phyloP scores from a whole-genome alignment of 2,797 vertebrate genomes.

The Anomalospiza imberbis region DNA sequence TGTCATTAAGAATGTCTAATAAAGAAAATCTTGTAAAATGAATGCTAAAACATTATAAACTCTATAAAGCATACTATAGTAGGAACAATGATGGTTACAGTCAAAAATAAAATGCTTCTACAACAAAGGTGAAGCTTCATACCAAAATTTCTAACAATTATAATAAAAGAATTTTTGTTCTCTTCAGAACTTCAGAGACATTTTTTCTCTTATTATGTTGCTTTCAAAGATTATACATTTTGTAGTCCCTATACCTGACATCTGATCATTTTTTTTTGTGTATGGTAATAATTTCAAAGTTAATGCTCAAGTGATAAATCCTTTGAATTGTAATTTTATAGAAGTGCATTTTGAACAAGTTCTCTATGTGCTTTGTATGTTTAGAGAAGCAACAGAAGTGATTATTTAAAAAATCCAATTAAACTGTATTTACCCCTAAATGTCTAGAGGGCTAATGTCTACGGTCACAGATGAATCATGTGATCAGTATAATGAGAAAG shows the following conservation, averaged over 20 bases:
- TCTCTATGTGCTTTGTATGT: neutral
- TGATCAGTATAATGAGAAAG: neutral
- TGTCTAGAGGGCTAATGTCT: neutral
- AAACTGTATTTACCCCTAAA: neutral
- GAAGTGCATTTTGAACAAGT: neutral
- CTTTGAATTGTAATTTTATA: neutral
- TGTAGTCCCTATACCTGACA: neutral
- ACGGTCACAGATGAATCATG: accelerated
- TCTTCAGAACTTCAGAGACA: neutral
- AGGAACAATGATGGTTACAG: slow-evolving; percentile 26
- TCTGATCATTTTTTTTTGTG: neutral
- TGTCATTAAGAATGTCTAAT: neutral
- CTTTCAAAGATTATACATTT: slow-evolving; percentile 35
- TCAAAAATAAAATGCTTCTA: slow-evolving; percentile 54
- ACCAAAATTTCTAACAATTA: slow-evolving; percentile 12
- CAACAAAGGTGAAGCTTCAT: slow-evolving; percentile 41
- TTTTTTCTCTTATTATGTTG: neutral
- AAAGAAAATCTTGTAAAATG: slow-evolving; percentile 3
- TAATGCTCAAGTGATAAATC: neutral
- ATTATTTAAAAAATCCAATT: neutral
- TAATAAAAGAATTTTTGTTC: neutral
- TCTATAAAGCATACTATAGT: slow-evolving; percentile 32
- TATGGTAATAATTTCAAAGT: neutral
- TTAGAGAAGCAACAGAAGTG: neutral
- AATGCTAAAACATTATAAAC: neutral